Conservation (phyloP, 2,888 invertebrate species). For the Vandiemenella viatica region DNA sequence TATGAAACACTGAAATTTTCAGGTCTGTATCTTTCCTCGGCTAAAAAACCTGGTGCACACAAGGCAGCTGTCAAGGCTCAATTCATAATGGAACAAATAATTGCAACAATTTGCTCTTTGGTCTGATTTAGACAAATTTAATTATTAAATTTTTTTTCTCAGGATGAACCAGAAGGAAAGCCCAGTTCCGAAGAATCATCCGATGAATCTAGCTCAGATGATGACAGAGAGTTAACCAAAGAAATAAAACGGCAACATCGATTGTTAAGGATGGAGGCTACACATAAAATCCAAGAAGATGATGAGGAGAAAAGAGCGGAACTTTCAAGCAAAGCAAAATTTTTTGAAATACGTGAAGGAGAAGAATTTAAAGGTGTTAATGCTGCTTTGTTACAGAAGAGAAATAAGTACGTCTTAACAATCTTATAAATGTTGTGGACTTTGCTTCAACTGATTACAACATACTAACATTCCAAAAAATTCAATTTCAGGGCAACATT, state of each 20-base stretch:
- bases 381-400: constrained; percentile 27
- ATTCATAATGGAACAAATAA: too few relatives aligned
- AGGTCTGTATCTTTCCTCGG: too few relatives aligned
- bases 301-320: constrained; percentile 13
- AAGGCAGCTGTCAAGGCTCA: too few relatives aligned
- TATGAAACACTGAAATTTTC: too few relatives aligned
- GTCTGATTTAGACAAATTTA: too few relatives aligned
- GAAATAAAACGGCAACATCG: constrained; percentile 65
- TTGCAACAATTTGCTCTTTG: too few relatives aligned
- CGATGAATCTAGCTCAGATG: constrained; percentile 48
- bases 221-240: constrained; percentile 62
- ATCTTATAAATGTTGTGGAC: background rate
- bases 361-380: constrained; percentile 41
- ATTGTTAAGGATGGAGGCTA: constrained; percentile 40
- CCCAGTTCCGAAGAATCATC: constrained; percentile 30
- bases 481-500: constrained; percentile 43
- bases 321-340: constrained; percentile 32
- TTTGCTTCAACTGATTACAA: too few relatives aligned
- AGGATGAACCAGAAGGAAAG: constrained; percentile 30
- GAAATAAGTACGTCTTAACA: constrained; percentile 31
- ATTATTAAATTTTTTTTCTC: too few relatives aligned
- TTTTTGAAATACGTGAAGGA: constrained; percentile 44
- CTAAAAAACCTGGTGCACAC: too few relatives aligned
- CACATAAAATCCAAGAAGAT: constrained; percentile 27
- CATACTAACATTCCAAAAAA: too few relatives aligned